Percentiles rank a stretch among this genome's conserved stretches.
phyloP scores from a whole-genome alignment of 2,113 vertebrate genomes.

The Pluvianellus socialis region DNA sequence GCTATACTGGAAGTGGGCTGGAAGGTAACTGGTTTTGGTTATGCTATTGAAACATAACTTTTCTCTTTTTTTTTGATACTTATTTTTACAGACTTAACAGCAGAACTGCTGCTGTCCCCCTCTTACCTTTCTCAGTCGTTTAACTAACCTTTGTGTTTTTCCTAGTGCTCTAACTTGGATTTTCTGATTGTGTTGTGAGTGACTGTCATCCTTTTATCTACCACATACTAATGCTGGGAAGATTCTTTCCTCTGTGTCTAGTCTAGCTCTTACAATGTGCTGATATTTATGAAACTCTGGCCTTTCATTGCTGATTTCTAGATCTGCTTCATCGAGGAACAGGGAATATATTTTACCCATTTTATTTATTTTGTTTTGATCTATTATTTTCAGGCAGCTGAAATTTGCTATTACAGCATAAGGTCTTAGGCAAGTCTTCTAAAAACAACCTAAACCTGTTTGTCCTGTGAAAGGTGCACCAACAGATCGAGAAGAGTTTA shows the following conservation, averaged over 20 bases:
- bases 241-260: conserved; percentile 33
- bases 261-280: conserved; percentile 83
- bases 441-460: neutral
- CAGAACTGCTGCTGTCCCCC: neutral
- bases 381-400: conserved; percentile 17
- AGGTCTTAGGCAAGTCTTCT: neutral
- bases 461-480: neutral
- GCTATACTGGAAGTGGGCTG: neutral
- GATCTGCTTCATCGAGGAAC: conserved; percentile 94
- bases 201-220: conserved; percentile 30
- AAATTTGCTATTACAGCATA: neutral
- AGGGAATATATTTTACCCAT: conserved; percentile 38
- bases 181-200: conserved; percentile 63
- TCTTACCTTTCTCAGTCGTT: neutral
- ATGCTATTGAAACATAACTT: neutral
- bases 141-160: conserved; percentile 65
- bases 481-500: neutral
- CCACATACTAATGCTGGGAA: conserved; percentile 32
- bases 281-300: conserved; percentile 67
- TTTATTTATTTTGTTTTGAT: conserved; percentile 42
- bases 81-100: neutral
- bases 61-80: neutral
- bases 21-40: neutral
- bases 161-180: conserved; percentile 66
- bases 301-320: conserved; percentile 99